A percentile compares a stretch with the other conserved stretches of the same genome.
Conservation (phyloP, 2,113 vertebrate species). For the Dunckerocampus dactyliophorus region DNA sequence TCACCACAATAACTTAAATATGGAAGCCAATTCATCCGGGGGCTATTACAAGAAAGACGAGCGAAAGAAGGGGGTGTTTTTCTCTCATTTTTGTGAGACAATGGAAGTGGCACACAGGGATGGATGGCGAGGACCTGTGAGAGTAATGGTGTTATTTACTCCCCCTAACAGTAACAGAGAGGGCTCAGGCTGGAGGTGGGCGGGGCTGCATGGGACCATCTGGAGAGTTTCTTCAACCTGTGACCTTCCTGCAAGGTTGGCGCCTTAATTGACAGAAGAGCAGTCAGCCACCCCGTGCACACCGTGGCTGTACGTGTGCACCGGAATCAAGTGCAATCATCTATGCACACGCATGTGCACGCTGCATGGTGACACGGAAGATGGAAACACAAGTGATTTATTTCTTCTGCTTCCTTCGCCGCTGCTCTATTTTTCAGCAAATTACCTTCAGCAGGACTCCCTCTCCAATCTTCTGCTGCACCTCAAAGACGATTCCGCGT, state of each 20-base stretch:
- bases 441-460: no score
- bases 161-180: constrained; percentile 43
- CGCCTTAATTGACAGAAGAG: constrained; percentile 34
- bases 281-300: constrained; percentile 8
- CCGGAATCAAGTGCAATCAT: no score
- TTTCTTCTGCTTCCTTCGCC: no score
- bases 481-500: constrained; percentile 3
- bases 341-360: no score
- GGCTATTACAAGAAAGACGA: constrained; percentile 5
- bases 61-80: constrained; percentile 2
- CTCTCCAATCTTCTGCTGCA: no score
- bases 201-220: constrained; percentile 31
- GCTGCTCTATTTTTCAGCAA: no score
- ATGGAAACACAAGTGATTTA: no score
- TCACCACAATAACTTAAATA: constrained; percentile 4
- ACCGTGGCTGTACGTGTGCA: not conserved
- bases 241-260: constrained; percentile 55
- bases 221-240: constrained; percentile 33
- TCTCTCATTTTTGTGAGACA: constrained; percentile 22
- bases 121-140: constrained; percentile 37
- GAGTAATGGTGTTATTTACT: constrained; percentile 65
- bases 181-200: constrained; percentile 30
- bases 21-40: not conserved
- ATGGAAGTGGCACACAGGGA: constrained; percentile 31
- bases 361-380: no score